Evolutionary conservation across 2,888 invertebrate species (phyloP), one percentile per base, ranked within the genome.

Genomic region (Lobophora halterata): DNA sequence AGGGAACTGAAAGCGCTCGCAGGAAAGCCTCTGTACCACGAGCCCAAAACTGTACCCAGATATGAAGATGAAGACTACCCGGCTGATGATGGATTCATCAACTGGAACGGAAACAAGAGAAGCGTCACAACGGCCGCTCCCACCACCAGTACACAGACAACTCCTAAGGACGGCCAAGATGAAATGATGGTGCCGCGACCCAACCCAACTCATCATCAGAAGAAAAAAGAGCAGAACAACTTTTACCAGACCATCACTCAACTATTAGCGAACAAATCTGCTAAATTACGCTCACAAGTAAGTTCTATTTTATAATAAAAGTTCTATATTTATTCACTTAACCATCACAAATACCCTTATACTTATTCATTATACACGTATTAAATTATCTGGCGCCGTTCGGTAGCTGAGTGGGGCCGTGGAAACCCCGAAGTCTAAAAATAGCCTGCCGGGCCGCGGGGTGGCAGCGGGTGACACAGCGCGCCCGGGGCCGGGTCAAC

Each of bases 181-280:
- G 92, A 93, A 70, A 88, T 91, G 27, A 90, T 91, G 5, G 72
- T 92, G 58, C 88, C 90, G 38, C 79, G 91, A 46, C 92, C 92
- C 3, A 87, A 89, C 12, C 89, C 89, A 21, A 62, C 55, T 18
- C 70, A 86, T 37, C 81, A 58, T 12, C 66, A 58, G 23, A 63
- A 71, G 39, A 68, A 71, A 35, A 64, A 68, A 9, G 58, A 58
- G 12, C 66, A 76, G 37, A 71, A 64, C 38, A 64, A 88, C 18
- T 90, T 89, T 61, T 87, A 89, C 46, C 75, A 83, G 29, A 87
- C 89, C 4, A 80, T 90, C 23, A 64, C 89, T 41, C 79, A 89
- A 48, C 73, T 89, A 65, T 65, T 90, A 54, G 75, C 74, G 23
- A 69, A 75, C 44, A 74, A 77, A 55, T 64, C 89, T 31, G 85